These are phyloP conservation scores for Cariama cristata DNA, from an alignment of 2,113 vertebrate genomes.

Conservation along the genomic window DNA sequence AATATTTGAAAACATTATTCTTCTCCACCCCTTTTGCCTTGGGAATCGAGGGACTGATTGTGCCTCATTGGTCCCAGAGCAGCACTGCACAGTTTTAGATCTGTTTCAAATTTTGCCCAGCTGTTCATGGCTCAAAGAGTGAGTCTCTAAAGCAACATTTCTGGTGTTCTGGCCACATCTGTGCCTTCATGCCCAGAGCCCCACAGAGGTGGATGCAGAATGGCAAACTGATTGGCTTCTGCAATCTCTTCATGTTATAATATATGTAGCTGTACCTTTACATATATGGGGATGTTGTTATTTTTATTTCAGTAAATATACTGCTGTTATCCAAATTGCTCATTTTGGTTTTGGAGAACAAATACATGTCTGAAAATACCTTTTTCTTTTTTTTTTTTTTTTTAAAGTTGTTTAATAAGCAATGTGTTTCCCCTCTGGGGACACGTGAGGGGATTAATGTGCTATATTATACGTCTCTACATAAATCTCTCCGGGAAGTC, in stretches of 20 bases:
- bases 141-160: neutral
- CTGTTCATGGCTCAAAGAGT: neutral
- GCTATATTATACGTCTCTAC: neutral
- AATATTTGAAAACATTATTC: neutral
- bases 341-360: neutral
- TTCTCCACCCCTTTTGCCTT: neutral
- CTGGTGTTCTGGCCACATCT: neutral
- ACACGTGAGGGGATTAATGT: neutral
- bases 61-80: neutral
- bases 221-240: neutral
- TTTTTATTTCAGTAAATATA: neutral
- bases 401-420: neutral
- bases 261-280: neutral
- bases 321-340: neutral
- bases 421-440: neutral
- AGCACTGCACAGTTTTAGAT: neutral
- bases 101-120: neutral
- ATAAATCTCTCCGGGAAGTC: constrained; percentile 47
- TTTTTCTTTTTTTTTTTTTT: neutral
- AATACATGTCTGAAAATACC: neutral
- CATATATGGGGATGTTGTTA: neutral
- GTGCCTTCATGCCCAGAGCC: neutral
- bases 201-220: neutral
- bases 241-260: fast-evolving
- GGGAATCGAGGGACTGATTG: neutral